Evolutionary conservation across 2,113 vertebrate genomes (phyloP), one percentile per base, ranked within the genome.

Genomic region (Limanda limanda): DNA sequence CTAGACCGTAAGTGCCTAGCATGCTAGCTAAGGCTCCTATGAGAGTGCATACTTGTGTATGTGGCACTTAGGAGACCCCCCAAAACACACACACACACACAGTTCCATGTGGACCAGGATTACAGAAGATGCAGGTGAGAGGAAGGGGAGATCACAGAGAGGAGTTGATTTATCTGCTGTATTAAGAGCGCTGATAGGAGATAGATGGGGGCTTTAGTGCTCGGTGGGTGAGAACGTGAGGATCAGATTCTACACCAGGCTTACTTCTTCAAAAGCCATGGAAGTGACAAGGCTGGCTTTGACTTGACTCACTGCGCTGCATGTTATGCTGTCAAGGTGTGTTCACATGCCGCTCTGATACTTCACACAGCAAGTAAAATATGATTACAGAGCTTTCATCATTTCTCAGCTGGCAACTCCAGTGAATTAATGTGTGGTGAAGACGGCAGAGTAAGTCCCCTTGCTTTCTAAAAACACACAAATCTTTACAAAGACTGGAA

Each of bases 101-200:
- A 70, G 23, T 40, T 65, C 35, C 67, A 37, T 58, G 35, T 71
- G 56, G 61, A 71, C 40, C 51, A 31, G 77, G 80, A 85, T 83
- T 80, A 78, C 24, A 63, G 71, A 67, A 52, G 64, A 62, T 69
- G 54, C 47, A 66, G 73, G 67, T 75, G 51, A 67, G 58, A 55
- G 48, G 63, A 61, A 86, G 57, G n/a, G 69, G 63, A 65, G 69
- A 78, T 89, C 76, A 72, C 52, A 80, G 62, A 55, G 68, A 80
- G 58, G 71, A 81, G 71, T 62, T 63, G 69, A 68, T 86, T 79
- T 82, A 82, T 74, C 69, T 65, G 65, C 68, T 63, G 75, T 70
- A 79, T 84, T 74, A 84, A 65, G 69, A 79, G 74, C 62, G 71
- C 81, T 66, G 78, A 86, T 79, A 60, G 73, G 66, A 86, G 78